Conservation (phyloP, 1,140 invertebrate genomes). For the Hirudo medicinalis region DNA sequence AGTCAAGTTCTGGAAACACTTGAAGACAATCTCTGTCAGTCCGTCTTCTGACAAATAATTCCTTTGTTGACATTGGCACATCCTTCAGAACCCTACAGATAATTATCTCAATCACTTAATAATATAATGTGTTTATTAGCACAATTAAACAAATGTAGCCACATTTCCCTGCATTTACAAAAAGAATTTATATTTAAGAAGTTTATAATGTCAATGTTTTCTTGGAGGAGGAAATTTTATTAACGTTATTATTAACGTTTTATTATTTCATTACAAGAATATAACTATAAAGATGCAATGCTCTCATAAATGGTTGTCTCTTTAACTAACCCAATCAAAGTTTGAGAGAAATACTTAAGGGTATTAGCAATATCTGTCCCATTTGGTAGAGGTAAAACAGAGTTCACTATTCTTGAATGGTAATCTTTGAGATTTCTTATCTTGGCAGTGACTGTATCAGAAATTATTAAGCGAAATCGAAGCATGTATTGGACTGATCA, state of each 20-base stretch:
- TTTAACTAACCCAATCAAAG: conserved; percentile 63
- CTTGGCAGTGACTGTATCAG: conserved; percentile 78
- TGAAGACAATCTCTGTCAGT: conserved; percentile 70
- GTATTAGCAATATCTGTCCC: conserved; percentile 91
- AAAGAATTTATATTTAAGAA: not conserved
- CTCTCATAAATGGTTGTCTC: not conserved
- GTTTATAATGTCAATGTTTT: not conserved
- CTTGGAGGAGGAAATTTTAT: too few relatives aligned
- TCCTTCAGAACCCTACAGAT: conserved; percentile 62
- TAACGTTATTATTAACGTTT: too few relatives aligned
- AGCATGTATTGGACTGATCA: conserved; percentile 22
- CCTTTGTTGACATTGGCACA: conserved; percentile 79
- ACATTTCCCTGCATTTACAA: not conserved
- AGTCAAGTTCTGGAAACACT: conserved; percentile 85
- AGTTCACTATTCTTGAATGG: conserved; percentile 78
- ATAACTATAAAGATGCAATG: too few relatives aligned
- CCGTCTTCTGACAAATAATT: conserved; percentile 56
- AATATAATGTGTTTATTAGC: not conserved
- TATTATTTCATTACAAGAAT: too few relatives aligned
- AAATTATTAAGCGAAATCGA: conserved; percentile 17
- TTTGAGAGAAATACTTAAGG: conserved; percentile 93
- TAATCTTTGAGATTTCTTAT: conserved; percentile 89
- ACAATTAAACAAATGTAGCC: not conserved
- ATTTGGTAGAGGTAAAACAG: conserved; percentile 74
- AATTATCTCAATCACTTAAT: not conserved